Evolutionary conservation across 2,888 invertebrate species (phyloP).

Genomic region (Tineola bisselliella): DNA sequence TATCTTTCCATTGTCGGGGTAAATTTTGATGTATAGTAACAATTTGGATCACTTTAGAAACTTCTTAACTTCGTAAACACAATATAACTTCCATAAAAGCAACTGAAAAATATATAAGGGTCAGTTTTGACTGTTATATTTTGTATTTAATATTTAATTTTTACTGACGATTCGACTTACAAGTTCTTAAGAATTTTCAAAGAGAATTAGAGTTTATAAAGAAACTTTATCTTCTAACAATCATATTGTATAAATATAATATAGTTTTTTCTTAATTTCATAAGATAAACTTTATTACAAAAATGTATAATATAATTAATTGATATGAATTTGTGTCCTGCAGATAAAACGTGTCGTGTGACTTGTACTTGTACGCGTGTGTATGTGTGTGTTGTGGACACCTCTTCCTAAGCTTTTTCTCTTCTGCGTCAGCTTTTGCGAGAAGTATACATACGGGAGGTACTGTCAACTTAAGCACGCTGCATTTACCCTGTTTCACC

Average conservation of each 20-base stretch:
- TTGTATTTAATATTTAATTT: background rate
- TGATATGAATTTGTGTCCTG: too few relatives aligned
- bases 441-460: too few relatives aligned
- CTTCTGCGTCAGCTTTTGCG: too few relatives aligned
- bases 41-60: background rate
- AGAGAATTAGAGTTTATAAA: background rate
- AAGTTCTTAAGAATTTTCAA: background rate
- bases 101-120: constrained; percentile 4
- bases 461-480: too few relatives aligned
- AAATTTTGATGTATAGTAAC: background rate
- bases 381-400: too few relatives aligned
- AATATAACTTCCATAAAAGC: background rate
- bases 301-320: too few relatives aligned
- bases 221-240: background rate
- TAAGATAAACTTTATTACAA: too few relatives aligned
- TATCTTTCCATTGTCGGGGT: background rate
- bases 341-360: too few relatives aligned
- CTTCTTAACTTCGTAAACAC: background rate
- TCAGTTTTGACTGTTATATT: background rate
- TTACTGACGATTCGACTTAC: background rate
- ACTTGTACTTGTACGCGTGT: too few relatives aligned
- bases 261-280: too few relatives aligned
- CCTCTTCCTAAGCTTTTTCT: too few relatives aligned
- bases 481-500: too few relatives aligned
- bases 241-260: background rate